phyloP scores from a whole-genome alignment of 1,140 invertebrate genomes.

The Aradophagus sp. region DNA sequence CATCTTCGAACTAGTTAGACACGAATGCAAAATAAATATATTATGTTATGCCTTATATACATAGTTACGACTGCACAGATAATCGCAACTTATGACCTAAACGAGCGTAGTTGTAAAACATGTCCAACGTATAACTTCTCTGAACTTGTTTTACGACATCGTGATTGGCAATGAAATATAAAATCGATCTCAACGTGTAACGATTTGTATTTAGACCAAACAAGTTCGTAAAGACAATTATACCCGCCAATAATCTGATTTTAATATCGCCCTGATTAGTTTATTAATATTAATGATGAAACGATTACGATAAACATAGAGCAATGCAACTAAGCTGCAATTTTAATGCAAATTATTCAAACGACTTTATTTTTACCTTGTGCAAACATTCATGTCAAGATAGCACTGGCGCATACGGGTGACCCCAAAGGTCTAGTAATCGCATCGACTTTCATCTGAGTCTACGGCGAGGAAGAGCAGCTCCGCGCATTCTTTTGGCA shows the following conservation, averaged over 20 bases:
- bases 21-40: conserved; percentile 54
- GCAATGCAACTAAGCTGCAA: conserved; percentile 17
- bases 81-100: conserved; percentile 65
- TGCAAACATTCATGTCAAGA: conserved; percentile 62
- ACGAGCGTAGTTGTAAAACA: conserved; percentile 57
- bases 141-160: conserved; percentile 34
- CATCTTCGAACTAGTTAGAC: conserved; percentile 51
- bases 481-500: conserved; percentile 46
- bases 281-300: no score
- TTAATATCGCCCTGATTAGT: no score
- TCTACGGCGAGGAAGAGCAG: conserved; percentile 52
- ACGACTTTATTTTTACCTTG: conserved; percentile 49
- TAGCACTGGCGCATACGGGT: conserved; percentile 48
- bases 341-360: conserved; percentile 24
- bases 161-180: conserved; percentile 32
- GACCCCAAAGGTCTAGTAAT: conserved; percentile 58
- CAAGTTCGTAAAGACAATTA: no score
- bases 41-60: conserved; percentile 52
- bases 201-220: conserved; percentile 24
- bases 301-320: no score
- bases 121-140: conserved; percentile 27
- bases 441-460: conserved; percentile 60
- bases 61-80: conserved; percentile 40
- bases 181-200: conserved; percentile 9
- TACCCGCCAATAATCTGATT: no score